These are phyloP conservation scores for Margarornis squamiger DNA, from an alignment of 2,797 vertebrate genomes.

Conservation along the genomic window DNA sequence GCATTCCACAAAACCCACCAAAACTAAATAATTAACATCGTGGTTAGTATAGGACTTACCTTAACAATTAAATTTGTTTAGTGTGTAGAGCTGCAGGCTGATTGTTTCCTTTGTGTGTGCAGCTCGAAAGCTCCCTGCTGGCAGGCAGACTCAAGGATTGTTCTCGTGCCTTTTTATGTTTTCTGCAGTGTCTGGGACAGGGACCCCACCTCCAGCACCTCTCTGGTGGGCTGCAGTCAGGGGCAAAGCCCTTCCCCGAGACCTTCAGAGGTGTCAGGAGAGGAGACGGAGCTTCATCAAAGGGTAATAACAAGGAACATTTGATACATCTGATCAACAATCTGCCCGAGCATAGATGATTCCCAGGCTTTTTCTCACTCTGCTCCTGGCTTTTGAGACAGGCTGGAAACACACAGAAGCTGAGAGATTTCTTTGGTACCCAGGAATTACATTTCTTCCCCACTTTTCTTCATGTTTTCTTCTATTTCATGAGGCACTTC, in stretches of 20 bases:
- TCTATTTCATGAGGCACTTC: neutral
- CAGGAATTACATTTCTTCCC: neutral
- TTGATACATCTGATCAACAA: fast-evolving
- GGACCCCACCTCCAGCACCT: neutral
- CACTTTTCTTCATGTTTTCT: neutral
- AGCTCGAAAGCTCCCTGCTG: neutral
- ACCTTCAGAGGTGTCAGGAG: neutral
- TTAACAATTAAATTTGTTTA: fast-evolving
- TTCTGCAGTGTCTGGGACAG: neutral
- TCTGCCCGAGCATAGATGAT: fast-evolving
- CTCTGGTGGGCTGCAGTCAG: fast-evolving
- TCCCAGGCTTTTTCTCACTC: neutral
- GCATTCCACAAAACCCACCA: neutral
- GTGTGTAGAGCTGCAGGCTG: neutral
- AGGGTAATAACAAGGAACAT: fast-evolving
- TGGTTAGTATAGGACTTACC: neutral
- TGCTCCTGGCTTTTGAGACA: neutral
- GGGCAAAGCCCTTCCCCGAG: too few relatives aligned
- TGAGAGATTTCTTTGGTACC: neutral
- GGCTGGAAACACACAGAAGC: neutral
- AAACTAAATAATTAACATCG: neutral
- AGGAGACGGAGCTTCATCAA: neutral
- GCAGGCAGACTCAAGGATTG: neutral
- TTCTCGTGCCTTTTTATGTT: neutral
- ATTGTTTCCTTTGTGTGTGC: fast-evolving